Evolutionary conservation across 2,797 vertebrate species (phyloP).

Genomic region (Agapornis canus): DNA sequence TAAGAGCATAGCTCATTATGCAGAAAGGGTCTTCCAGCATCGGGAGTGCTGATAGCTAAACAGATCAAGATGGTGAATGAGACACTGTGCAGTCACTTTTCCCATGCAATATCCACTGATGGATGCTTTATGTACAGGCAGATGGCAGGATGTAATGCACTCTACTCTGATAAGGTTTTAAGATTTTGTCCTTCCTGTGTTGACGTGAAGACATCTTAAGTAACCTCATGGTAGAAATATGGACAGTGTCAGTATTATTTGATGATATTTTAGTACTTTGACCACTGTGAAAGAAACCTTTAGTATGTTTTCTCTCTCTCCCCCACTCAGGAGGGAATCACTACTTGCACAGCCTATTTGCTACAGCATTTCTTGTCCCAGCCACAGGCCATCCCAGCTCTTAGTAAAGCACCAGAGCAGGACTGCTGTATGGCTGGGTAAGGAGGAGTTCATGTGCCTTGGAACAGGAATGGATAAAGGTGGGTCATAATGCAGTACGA

Average conservation of each 20-base stretch:
- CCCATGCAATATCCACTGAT: background rate
- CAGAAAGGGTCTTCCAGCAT: background rate
- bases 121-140: background rate
- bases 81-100: background rate
- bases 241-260: background rate
- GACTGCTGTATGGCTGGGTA: background rate
- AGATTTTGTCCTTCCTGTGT: background rate
- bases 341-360: background rate
- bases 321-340: background rate
- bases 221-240: background rate
- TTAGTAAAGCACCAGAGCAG: background rate
- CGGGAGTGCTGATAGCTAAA: background rate
- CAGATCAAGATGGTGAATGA: background rate
- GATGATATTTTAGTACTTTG: background rate
- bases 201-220: background rate
- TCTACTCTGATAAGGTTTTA: background rate
- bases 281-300: background rate
- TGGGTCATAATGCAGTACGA: background rate
- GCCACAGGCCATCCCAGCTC: background rate
- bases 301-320: fast-evolving
- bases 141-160: background rate
- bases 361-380: background rate
- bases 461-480: background rate
- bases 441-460: background rate
- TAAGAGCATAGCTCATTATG: background rate